Conservation (phyloP, 2,888 invertebrate genomes). For the Drosophila merina region DNA sequence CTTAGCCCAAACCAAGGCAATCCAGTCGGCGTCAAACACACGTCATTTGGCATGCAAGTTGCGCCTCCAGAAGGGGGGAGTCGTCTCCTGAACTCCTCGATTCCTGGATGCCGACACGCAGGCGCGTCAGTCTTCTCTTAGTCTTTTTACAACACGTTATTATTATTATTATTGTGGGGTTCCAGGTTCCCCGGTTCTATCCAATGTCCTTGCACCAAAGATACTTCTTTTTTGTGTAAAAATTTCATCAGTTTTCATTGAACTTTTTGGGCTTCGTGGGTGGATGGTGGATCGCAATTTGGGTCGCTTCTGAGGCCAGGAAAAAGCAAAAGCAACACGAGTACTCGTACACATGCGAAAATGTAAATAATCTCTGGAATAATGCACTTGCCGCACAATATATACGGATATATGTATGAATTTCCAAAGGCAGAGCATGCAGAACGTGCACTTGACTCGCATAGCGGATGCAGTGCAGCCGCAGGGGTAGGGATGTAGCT, state of each 20-base stretch:
- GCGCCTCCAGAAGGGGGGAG: not conserved
- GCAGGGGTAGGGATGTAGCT: not conserved
- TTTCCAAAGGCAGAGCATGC: constrained; percentile 11
- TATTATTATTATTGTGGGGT: not conserved
- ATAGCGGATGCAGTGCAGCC: constrained; percentile 5
- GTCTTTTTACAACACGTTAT: not conserved
- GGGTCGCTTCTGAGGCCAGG: constrained; percentile 11
- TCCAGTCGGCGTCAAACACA: constrained; percentile 60
- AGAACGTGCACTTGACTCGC: constrained; percentile 36
- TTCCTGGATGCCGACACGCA: constrained; percentile 37
- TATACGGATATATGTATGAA: constrained; percentile 3
- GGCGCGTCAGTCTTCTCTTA: constrained; percentile 37
- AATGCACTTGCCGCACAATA: constrained; percentile 5
- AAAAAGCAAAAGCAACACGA: too few species aligned
- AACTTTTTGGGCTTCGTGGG: constrained; percentile 11
- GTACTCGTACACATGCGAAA: not conserved
- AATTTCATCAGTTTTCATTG: constrained; percentile 18
- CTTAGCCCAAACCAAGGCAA: not conserved
- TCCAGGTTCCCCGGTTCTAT: not conserved
- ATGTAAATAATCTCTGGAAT: constrained; percentile 28
- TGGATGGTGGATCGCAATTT: constrained; percentile 3
- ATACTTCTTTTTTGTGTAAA: not conserved
- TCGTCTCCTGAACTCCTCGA: not conserved
- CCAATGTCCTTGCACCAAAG: constrained; percentile 8
- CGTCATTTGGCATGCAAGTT: constrained; percentile 52